Evolutionary conservation across 2,797 vertebrate species (phyloP).

Genomic region (Catamblyrhynchus diadema): DNA sequence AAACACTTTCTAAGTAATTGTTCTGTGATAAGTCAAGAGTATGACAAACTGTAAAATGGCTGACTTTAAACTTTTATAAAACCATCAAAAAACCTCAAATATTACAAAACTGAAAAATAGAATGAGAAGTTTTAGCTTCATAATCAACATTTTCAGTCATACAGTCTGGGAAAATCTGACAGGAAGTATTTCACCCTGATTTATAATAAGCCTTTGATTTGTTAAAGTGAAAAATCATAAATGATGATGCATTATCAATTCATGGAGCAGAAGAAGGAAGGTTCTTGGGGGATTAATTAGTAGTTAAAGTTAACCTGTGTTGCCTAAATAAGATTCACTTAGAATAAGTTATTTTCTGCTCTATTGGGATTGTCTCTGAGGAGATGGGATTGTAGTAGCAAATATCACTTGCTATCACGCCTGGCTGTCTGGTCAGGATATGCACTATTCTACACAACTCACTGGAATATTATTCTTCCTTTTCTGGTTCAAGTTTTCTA

Average conservation of each 20-base stretch:
- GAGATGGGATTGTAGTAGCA: not conserved
- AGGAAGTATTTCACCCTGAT: not conserved
- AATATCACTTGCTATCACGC: not conserved
- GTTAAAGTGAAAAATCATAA: not conserved
- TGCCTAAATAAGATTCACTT: not conserved
- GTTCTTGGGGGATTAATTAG: not conserved
- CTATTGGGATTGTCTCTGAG: not conserved
- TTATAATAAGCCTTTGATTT: not conserved
- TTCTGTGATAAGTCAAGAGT: not conserved
- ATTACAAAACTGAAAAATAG: not conserved
- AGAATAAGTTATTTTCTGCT: slow-evolving; percentile 29
- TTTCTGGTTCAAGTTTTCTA: not conserved
- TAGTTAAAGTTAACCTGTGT: not conserved
- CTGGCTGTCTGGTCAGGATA: not conserved
- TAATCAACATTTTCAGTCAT: not conserved
- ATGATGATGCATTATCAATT: not conserved
- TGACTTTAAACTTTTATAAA: not conserved
- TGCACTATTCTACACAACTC: not conserved
- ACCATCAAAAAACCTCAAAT: not conserved
- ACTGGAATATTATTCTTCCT: not conserved
- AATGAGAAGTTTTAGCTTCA: not conserved
- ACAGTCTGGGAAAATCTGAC: not conserved
- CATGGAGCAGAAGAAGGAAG: not conserved
- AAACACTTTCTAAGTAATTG: not conserved
- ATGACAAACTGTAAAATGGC: not conserved